Percentiles rank a stretch among this genome's conserved stretches.
Conservation (phyloP, 1,140 invertebrate genomes). For the Bombus balteatus region DNA sequence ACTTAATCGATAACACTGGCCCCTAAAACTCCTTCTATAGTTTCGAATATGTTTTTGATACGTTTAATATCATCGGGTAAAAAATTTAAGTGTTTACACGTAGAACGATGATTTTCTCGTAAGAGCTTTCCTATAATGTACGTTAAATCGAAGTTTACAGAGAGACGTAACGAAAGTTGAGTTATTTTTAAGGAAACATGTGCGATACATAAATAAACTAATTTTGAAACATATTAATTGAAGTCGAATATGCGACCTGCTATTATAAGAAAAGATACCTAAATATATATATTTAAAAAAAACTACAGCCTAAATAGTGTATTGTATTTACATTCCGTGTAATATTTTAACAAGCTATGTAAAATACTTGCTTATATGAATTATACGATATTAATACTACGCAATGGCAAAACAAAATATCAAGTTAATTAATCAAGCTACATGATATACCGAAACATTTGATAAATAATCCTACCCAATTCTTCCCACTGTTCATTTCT, state of each 20-base stretch:
- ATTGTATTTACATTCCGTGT: constrained; percentile 36
- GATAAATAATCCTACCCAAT: constrained; percentile 25
- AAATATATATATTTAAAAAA: constrained; percentile 26
- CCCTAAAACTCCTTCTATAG: constrained; percentile 18
- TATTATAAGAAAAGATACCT: constrained; percentile 21
- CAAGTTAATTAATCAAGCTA: neutral
- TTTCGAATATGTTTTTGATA: constrained; percentile 15
- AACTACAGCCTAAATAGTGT: constrained; percentile 45
- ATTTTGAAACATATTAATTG: constrained; percentile 33
- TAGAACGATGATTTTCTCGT: constrained; percentile 28
- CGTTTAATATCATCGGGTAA: constrained; percentile 22
- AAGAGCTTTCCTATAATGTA: constrained; percentile 36
- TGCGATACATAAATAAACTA: constrained; percentile 20
- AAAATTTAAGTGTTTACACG: constrained; percentile 13
- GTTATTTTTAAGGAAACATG: neutral
- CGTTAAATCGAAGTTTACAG: neutral
- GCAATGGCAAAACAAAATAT: constrained; percentile 1
- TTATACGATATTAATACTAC: constrained; percentile 41
- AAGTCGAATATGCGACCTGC: constrained; percentile 9
- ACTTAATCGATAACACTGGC: constrained; percentile 2
- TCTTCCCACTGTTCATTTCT: neutral
- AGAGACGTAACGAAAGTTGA: neutral
- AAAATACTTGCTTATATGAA: constrained; percentile 50
- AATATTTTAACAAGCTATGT: constrained; percentile 50
- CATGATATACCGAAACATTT: neutral